Base-by-base conservation (phyloP, 2,113 vertebrate genomes). In the Seriola aureovittata region DNA sequence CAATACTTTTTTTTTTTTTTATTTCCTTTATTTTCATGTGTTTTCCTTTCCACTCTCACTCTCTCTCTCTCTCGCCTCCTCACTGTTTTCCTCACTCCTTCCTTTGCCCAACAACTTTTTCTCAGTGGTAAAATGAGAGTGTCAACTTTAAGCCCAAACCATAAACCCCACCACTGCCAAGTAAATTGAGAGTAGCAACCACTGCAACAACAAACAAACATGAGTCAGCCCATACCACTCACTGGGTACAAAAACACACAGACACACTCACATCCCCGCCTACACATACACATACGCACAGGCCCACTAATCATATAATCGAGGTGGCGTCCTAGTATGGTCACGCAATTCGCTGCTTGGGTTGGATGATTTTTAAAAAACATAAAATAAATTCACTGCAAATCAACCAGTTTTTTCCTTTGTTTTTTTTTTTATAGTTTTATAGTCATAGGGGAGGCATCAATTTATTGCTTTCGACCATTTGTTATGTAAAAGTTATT, bases 51-150 rank as follows among this genome's bases (percentile, higher is more conserved):
- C 29, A 23, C 17, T 70, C 48, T 42, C n/a, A 29, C 44, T 38
- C 11, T 17, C 10, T 78, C 75, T 91, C 80, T 78, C 55, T 66
- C 50, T 29, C 8, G 0, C 64, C 9, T 23, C 5, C 29, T 38
- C 8, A 3, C n/a, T 78, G 44, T 58, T 65, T 34, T 69, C 60
- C 29, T 63, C 25, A 13, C 58, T 36, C 34, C 40, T 40, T 60
- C 60, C 16, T 67, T 69, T 23, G 1, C 14, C 66, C 70, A 76
- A 59, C 73, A 62, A 42, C 46, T 93, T 84, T 91, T 91, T 74
- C 90, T 66, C 55, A 82, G 94, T 94, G 95, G 94, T 96, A 94
- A 95, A 94, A 95, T 92, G 95, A 95, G 94, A 95, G 91, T 88
- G 92, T 82, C 77, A 75, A 85, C 89, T 92, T 64, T 89, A 86